Conservation (phyloP, 2,888 invertebrate species). For the Thumatha senex region DNA sequence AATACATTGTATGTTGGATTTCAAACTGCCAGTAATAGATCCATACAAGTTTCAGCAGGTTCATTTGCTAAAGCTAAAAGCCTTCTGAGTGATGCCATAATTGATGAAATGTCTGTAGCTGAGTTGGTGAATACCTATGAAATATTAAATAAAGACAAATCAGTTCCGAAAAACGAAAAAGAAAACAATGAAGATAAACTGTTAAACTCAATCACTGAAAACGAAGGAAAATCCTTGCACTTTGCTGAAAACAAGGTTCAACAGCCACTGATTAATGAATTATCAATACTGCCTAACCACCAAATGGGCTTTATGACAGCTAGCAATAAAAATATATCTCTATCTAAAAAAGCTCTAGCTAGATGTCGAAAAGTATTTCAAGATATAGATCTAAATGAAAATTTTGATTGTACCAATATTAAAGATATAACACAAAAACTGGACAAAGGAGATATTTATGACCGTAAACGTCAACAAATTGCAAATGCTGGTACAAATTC, state of each 20-base stretch:
- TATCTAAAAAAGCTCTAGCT: slow-evolving; percentile 44
- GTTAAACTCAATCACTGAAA: not conserved
- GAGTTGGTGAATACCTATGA: not conserved
- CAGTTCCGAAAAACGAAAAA: not conserved
- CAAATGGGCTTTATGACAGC: slow-evolving; percentile 52
- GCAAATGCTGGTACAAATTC: slow-evolving; percentile 8
- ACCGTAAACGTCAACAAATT: not conserved
- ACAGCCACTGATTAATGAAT: not conserved
- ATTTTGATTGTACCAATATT: slow-evolving; percentile 11
- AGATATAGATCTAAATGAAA: slow-evolving; percentile 19
- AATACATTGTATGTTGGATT: slow-evolving; percentile 71
- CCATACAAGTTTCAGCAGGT: slow-evolving; percentile 59
- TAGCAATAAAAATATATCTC: slow-evolving; percentile 42
- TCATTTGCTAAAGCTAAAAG: slow-evolving; percentile 62
- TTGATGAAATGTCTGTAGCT: slow-evolving; percentile 1
- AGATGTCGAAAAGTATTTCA: slow-evolving; percentile 47
- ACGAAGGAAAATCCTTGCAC: not conserved
- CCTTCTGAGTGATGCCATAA: slow-evolving; percentile 42
- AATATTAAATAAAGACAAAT: slow-evolving; percentile 4
- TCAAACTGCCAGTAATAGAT: slow-evolving; percentile 71
- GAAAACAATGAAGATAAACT: not conserved
- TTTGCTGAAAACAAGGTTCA: not conserved
- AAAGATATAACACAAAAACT: slow-evolving; percentile 1
- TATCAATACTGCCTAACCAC: not conserved
- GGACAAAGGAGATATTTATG: not conserved